Evolutionary conservation across 2,888 invertebrate species (phyloP).

Genomic region (Lochmaea capreae): DNA sequence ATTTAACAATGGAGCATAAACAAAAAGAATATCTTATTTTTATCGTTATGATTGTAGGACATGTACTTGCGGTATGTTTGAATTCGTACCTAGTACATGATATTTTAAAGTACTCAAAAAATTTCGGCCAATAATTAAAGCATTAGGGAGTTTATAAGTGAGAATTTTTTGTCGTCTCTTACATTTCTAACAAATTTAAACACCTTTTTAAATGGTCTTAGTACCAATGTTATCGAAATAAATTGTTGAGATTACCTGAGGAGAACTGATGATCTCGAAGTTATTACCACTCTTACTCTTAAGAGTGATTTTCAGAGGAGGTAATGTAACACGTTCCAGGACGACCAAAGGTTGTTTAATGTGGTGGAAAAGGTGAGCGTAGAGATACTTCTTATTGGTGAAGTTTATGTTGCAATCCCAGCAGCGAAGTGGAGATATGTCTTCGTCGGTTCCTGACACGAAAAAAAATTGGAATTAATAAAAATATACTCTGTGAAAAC

Average conservation of each 20-base stretch:
- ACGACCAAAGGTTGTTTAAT: conserved; percentile 69
- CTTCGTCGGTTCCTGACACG: conserved; percentile 48
- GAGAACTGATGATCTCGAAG: conserved; percentile 61
- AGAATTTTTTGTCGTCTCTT: too few relatives aligned
- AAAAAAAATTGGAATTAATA: conserved; percentile 9
- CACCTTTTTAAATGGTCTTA: too few relatives aligned
- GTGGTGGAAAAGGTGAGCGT: conserved; percentile 70
- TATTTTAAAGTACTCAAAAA: too few relatives aligned
- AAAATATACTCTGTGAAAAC: neutral
- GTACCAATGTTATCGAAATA: too few relatives aligned
- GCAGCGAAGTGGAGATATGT: conserved; percentile 61
- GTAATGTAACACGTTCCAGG: conserved; percentile 67
- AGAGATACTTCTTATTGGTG: conserved; percentile 65
- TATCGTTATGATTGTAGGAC: too few relatives aligned
- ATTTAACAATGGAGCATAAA: too few relatives aligned
- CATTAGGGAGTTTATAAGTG: too few relatives aligned
- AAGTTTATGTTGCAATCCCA: conserved; percentile 69
- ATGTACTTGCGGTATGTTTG: too few relatives aligned
- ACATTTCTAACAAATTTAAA: too few relatives aligned
- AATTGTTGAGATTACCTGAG: conserved; percentile 31
- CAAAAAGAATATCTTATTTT: too few relatives aligned
- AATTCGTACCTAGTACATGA: too few relatives aligned
- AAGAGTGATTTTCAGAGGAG: conserved; percentile 66
- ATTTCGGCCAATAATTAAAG: too few relatives aligned
- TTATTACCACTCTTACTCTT: conserved; percentile 60